Conservation (phyloP, 2,113 vertebrate genomes). For the Macquaria australasica region DNA sequence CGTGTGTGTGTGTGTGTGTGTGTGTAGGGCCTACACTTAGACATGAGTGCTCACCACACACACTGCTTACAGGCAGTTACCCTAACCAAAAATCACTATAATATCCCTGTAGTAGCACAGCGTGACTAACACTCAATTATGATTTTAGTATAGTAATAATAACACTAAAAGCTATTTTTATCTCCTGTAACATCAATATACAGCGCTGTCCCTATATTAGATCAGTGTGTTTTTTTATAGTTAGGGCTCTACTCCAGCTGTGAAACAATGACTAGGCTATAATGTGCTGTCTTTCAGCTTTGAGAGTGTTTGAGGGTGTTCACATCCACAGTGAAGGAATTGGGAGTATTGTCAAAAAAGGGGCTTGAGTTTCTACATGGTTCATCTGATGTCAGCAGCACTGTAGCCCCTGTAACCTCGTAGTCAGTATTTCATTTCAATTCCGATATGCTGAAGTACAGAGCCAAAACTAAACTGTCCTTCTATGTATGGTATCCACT, state of each 20-base stretch:
- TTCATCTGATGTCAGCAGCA: not conserved
- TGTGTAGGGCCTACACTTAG: not conserved
- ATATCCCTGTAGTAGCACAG: constrained; percentile 41
- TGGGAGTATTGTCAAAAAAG: not conserved
- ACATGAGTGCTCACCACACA: not conserved
- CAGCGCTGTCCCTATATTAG: not conserved
- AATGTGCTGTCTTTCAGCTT: not conserved
- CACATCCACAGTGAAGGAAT: not conserved
- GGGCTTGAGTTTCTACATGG: not conserved
- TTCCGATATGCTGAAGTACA: not conserved
- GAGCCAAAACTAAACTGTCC: not conserved
- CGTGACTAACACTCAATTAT: constrained; percentile 56
- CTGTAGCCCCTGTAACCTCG: not conserved
- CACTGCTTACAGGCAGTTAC: not conserved
- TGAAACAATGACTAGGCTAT: constrained; percentile 1
- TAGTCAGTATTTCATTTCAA: not conserved
- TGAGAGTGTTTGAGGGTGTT: not conserved
- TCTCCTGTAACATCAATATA: constrained; percentile 23
- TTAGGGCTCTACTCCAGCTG: not conserved
- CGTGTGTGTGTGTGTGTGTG: not conserved
- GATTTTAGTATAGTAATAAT: constrained; percentile 46
- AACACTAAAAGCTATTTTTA: constrained; percentile 43
- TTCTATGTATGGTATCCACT: not conserved
- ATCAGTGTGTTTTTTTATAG: constrained; percentile 27
- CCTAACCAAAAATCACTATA: constrained; percentile 3